Evolutionary conservation across 2,888 invertebrate genomes (phyloP), one percentile per base, ranked within the genome.

Genomic region (Stratiomys singularior): DNA sequence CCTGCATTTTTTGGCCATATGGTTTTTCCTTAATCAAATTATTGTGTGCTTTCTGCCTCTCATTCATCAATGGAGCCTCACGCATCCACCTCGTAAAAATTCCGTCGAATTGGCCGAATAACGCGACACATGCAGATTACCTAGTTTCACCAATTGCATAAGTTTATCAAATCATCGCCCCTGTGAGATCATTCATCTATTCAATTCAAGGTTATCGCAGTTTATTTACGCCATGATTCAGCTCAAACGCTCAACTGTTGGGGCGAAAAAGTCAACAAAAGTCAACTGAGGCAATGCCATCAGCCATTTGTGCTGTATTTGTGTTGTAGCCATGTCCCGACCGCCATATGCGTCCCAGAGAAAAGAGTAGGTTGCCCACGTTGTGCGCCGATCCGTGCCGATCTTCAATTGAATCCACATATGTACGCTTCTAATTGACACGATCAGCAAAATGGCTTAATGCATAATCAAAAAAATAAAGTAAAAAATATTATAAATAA

Each of bases 221-320:
- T 74, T 74, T 74, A 74, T 74, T 74, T 60, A 60, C 74, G 37
- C 28, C 60, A 23, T 74, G 72, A 72, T 72, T 72, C 74, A 74
- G 37, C 23, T 23, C 44, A 23, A 30, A 15, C n/a, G 18, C 44
- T 58, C 21, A 25, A n/a, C 2, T 23, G 74, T 21, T 58, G 74
- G 37, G 58, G 60, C 58, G 60, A 56, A 37, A 37, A 37, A 37
- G 37, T 37, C 69, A 69, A 52, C 69, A 69, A 69, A 72, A 56
- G 69, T 27, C 69, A 21, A 21, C 69, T n/a, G 25, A 7, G 69
- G 18, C 47, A 23, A 7, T 47, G 46, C 37, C 37, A 37, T 37
- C 9, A 37, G 37, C 37, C 37, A 37, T 9, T 37, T 5, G 37
- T 5, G 37, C 9, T 5, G 37, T 5, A 9, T 37, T 37, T 5